phyloP scores from a whole-genome alignment of 2,113 vertebrate species.

The Serilophus lunatus region DNA sequence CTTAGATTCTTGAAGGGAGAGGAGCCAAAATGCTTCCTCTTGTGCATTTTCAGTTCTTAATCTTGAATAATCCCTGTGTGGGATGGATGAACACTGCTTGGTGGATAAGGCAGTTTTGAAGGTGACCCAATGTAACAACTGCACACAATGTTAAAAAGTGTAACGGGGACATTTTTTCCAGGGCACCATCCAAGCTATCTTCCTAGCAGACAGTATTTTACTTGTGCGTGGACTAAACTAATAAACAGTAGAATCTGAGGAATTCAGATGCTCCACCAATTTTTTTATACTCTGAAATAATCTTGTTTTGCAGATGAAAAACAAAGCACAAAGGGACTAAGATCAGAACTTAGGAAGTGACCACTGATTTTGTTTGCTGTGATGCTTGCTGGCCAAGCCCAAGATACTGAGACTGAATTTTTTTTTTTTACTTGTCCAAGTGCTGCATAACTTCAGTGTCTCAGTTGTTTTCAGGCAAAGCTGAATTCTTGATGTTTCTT shows the following conservation, averaged over 20 bases:
- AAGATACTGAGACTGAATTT: neutral
- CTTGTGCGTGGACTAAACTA: slow-evolving; percentile 31
- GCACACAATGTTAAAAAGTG: neutral
- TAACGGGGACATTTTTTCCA: neutral
- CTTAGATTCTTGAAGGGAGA: neutral
- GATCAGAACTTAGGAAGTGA: slow-evolving; percentile 38
- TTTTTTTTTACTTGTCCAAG: neutral
- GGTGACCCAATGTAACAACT: neutral
- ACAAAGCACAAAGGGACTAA: slow-evolving; percentile 44
- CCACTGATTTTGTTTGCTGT: slow-evolving; percentile 48
- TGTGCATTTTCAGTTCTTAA: neutral
- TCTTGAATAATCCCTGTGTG: neutral
- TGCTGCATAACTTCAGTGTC: neutral
- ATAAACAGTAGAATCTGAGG: slow-evolving; percentile 43
- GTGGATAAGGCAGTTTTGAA: neutral
- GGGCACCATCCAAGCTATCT: neutral
- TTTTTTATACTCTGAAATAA: slow-evolving; percentile 23
- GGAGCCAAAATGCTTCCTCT: slow-evolving; percentile 9
- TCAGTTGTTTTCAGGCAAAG: neutral
- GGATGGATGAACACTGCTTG: neutral
- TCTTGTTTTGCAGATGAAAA: slow-evolving; percentile 35
- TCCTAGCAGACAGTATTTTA: neutral
- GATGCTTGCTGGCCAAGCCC: neutral
- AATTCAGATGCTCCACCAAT: neutral
- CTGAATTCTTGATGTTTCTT: neutral